Base-by-base conservation (phyloP, 2,113 vertebrate species). In the Rhabdornis inornatus region DNA sequence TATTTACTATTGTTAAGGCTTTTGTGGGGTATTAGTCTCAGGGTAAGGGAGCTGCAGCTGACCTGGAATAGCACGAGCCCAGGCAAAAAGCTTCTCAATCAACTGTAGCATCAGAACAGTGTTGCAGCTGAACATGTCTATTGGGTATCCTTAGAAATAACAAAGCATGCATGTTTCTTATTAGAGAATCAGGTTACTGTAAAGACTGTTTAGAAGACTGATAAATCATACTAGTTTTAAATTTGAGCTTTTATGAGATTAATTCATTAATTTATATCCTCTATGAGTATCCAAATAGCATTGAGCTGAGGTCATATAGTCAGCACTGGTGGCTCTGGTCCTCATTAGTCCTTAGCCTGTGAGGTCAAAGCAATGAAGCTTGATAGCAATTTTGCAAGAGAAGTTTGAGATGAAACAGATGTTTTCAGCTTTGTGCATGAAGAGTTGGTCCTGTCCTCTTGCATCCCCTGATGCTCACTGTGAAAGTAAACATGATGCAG, bases 31-130 rank as follows among this genome's bases (percentile, higher is more conserved):
- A 0, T 28, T 21, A 7, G 5, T 64, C 15, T 59, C 8, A 3
- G 24, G 27, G 6, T 39, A 16, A 18, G 35, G 47, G 70, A 40
- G 16, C 25, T 61, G 28, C 25, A 69, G 28, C 49, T 89, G n/a
- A 21, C 11, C 4, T 27, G 37, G 68, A 37, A 20, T 2, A 13
- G 17, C 20, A 15, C 0, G 1, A 66, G n/a, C 1, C 4, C 13
- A 15, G 21, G 21, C 17, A 4, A 40, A 56, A 27, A 37, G 11
- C 17, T 61, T 33, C 39, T 53, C 37, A 1, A 31, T 61, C 7
- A 31, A 1, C 11, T n/a, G 10, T 14, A 40, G 28, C 8, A 42
- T 21, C 23, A 50, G 7, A 47, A 12, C 17, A 39, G 12, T 22
- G 11, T 39, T 77, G 31, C 11, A 81, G 23, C 7, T 55, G 31